Percentiles rank a stretch among this genome's conserved stretches.
These are phyloP conservation scores for chimpanzee (Pan troglodytes) DNA, from an alignment of 2,113 vertebrate species.

Conservation along the genomic window NHGRI_mPanTro3-v2.1_pri NC_086015.1:134960001-134960500, in stretches of 20 bases:
- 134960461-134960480: neutral
- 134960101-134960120: neutral
- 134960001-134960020: neutral
- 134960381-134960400: neutral
- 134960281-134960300: neutral
- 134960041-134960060: neutral
- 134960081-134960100: neutral
- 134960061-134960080: neutral
- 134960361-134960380: neutral
- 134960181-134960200: neutral
- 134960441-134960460: neutral
- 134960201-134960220: neutral
- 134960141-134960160: neutral
- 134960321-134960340: neutral
- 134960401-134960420: neutral
- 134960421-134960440: neutral
- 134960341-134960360: neutral
- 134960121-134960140: neutral
- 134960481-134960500: neutral
- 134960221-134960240: neutral
- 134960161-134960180: neutral
- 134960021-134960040: neutral
- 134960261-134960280: neutral
- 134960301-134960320: neutral
- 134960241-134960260: neutral